Base-by-base conservation (phyloP, 2,888 invertebrate species). In the Lasius platythorax region DNA sequence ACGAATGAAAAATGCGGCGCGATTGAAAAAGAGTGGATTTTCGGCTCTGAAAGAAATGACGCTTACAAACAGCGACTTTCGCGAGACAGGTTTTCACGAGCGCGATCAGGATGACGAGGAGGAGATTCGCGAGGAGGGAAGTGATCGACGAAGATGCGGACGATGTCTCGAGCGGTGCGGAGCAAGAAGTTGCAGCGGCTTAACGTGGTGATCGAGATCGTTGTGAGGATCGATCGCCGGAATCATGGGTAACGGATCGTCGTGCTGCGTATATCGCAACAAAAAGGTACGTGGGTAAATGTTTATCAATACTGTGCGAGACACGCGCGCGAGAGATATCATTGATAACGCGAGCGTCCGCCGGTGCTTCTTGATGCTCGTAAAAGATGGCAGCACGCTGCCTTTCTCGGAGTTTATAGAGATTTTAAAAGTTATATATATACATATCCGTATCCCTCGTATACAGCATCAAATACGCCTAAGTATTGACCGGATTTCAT, bases 341-440 rank as follows among this genome's bases (percentile, higher is more conserved):
- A 28, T 28, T 63, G 76, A 72, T 79, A 61, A 79, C 23, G 28
- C 23, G 58, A 58, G 18, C 11, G 1, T 23, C 5, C 23, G 8
- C 15, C 28, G 50, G 3, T 28, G 78, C 50, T 81, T 81, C 74
- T 33, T 5, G 18, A 11, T 50, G 28, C 9, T 30, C 12, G 37
- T 78, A 58, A 63, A 30, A 90, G 90, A 85, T 90, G 89, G 90
- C 89, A 86, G 84, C 90, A 90, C 82, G 74, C 50, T 89, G 75
- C 43, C 50, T 73, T 75, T 82, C 66, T 53, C 37, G 63, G 15
- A 43, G n/a, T 9, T 53, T 18, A 1, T 18, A 46, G 12, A 66
- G 28, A 56, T 67, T 53, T 15, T 11, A 9, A 53, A 67, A 53
- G n/a, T 61, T 8, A 8, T 53, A 8, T n/a, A 37, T 23, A 53